Evolutionary conservation across 1,140 invertebrate genomes (phyloP).

Genomic region (Aphelenchoides avenae): DNA sequence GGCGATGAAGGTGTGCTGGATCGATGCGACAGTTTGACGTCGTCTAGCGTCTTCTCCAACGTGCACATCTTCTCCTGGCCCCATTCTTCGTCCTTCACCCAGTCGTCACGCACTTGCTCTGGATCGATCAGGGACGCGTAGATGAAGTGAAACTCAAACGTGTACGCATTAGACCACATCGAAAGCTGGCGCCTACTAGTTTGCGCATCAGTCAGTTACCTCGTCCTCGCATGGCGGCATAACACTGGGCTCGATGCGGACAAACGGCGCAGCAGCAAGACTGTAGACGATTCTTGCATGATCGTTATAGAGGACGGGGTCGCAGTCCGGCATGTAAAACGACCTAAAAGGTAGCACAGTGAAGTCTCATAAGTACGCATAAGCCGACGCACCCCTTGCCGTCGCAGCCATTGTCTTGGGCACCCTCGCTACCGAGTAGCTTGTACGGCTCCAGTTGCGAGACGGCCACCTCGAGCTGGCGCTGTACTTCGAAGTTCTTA

Average conservation of each 20-base stretch:
- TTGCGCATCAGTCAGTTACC: too few relatives aligned
- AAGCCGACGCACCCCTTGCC: constrained; percentile 7
- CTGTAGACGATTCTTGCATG: constrained; percentile 8
- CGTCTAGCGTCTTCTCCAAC: constrained; percentile 8
- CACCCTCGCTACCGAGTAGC: constrained; percentile 3
- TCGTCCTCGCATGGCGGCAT: constrained; percentile 21
- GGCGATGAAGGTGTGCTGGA: constrained; percentile 12
- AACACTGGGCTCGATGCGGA: constrained; percentile 19
- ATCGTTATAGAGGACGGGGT: not conserved
- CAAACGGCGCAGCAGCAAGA: constrained; percentile 9
- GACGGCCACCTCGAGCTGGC: constrained; percentile 8
- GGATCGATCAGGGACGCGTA: constrained; percentile 14
- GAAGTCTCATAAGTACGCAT: not conserved
- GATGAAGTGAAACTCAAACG: constrained; percentile 15
- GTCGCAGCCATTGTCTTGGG: constrained; percentile 16
- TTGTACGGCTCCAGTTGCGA: constrained; percentile 15
- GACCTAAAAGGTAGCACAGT: constrained; percentile 6
- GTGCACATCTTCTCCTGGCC: constrained; percentile 16
- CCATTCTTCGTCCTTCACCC: constrained; percentile 20
- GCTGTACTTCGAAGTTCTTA: constrained; percentile 11
- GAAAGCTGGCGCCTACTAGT: too few relatives aligned
- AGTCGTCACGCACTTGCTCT: constrained; percentile 14
- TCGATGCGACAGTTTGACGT: constrained; percentile 3
- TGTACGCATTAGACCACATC: not conserved
- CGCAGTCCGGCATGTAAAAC: not conserved